Evolutionary conservation across 2,797 vertebrate species (phyloP).

Genomic region (Leucoraja ocellata): DNA sequence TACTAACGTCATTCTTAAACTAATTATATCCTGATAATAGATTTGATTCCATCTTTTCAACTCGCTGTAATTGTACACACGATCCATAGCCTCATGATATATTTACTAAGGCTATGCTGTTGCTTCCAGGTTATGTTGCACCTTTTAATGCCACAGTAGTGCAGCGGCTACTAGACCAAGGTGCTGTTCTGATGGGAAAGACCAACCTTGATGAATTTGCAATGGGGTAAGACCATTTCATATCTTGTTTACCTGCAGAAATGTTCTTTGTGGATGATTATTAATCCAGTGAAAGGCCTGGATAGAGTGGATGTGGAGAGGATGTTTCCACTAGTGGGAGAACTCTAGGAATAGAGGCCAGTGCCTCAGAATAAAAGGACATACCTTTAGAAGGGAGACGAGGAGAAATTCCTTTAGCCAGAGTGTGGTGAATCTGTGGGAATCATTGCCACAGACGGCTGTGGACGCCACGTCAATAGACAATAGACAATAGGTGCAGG

Average conservation of each 20-base stretch:
- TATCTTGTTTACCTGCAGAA: not conserved
- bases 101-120: not conserved
- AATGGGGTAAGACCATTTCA: conserved; percentile 76
- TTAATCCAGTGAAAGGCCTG: too few species aligned
- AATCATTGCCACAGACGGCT: too few species aligned
- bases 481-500: too few species aligned
- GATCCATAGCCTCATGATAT: not conserved
- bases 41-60: not conserved
- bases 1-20: not conserved
- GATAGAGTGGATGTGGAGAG: too few species aligned
- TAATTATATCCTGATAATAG: not conserved
- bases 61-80: not conserved
- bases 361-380: too few species aligned
- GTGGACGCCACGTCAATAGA: too few species aligned
- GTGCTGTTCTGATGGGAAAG: conserved; percentile 88
- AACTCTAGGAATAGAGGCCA: too few species aligned
- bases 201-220: conserved; percentile 98
- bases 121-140: conserved; percentile 71
- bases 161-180: conserved; percentile 84
- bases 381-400: too few species aligned
- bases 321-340: too few species aligned
- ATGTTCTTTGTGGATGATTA: not conserved
- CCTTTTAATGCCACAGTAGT: conserved; percentile 91
- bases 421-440: too few species aligned
- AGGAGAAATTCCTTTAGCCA: too few species aligned